Percentiles rank a stretch among this genome's conserved stretches.
Conservation (phyloP, 2,113 vertebrate genomes). For the Lophochroa leadbeateri region DNA sequence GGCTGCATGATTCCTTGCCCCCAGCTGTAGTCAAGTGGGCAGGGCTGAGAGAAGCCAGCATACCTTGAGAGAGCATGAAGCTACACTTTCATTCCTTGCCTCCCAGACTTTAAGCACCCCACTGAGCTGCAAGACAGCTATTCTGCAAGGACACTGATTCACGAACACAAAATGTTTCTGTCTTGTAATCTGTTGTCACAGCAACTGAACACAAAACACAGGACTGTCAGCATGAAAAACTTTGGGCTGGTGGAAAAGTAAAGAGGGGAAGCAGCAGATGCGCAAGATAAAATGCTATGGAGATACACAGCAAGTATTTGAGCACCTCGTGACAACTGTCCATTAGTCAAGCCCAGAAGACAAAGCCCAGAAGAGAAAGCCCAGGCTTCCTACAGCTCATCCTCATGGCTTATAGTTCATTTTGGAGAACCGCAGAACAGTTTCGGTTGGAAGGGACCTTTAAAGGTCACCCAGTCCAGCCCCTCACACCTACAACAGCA, state of each 20-base stretch:
- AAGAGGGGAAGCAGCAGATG: not conserved
- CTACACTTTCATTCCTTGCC: not conserved
- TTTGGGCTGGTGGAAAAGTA: not conserved
- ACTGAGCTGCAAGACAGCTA: not conserved
- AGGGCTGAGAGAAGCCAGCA: not conserved
- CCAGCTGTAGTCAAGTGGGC: not conserved
- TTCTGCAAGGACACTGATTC: not conserved
- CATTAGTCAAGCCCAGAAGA: not conserved
- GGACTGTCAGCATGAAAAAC: not conserved
- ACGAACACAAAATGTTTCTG: not conserved
- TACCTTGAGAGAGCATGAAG: not conserved
- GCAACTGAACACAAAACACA: not conserved
- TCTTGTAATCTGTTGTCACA: not conserved
- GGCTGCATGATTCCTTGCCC: not conserved
- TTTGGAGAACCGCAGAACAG: not conserved
- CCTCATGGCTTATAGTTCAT: not conserved
- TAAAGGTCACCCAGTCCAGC: not conserved
- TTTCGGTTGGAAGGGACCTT: not conserved
- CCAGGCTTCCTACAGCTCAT: not conserved
- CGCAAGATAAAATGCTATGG: rapidly evolving
- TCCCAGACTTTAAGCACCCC: not conserved
- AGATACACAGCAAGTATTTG: rapidly evolving
- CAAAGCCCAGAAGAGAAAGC: not conserved
- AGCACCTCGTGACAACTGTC: not conserved
- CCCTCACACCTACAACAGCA: not conserved